Conservation (phyloP, 2,888 invertebrate species). For the Tricholauxania praeusta region DNA sequence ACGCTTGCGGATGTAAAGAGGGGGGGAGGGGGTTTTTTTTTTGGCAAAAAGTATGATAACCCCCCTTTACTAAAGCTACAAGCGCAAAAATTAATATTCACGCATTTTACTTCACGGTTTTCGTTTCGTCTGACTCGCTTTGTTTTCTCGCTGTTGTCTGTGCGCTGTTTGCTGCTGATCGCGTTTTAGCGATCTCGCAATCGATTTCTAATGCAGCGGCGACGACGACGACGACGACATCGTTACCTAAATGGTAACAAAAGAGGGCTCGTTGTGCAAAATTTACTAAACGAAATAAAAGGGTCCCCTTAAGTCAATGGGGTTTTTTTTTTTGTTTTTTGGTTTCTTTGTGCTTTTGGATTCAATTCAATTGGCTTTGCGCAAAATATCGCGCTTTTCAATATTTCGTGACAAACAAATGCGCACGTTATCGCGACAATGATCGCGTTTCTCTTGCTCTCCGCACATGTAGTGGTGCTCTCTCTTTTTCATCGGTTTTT, state of each 20-base stretch:
- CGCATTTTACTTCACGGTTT: constrained; percentile 54
- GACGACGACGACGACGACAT: constrained; percentile 37
- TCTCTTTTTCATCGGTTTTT: too few relatives aligned
- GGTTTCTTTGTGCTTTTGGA: constrained; percentile 5
- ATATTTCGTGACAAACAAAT: constrained; percentile 64
- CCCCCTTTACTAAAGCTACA: constrained; percentile 20
- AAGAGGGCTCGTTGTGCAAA: constrained; percentile 44
- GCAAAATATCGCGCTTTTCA: constrained; percentile 54
- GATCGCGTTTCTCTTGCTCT: constrained; percentile 61
- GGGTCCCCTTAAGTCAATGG: constrained; percentile 11
- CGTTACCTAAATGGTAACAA: constrained; percentile 57
- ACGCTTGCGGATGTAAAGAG: background rate
- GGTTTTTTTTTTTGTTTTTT: background rate
- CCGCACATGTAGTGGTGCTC: constrained; percentile 27
- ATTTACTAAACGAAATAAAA: constrained; percentile 4
- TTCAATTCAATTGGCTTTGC: constrained; percentile 43
- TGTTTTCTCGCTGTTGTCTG: constrained; percentile 35
- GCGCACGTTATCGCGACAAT: constrained; percentile 63
- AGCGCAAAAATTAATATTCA: constrained; percentile 59
- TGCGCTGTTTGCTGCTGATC: constrained; percentile 10
- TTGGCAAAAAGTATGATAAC: constrained; percentile 18
- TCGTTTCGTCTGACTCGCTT: background rate
- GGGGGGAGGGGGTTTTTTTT: background rate
- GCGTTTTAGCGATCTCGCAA: constrained; percentile 48
- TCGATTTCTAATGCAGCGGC: constrained; percentile 60